Conservation (phyloP, 2,113 vertebrate genomes). For the Burhinus bistriatus region DNA sequence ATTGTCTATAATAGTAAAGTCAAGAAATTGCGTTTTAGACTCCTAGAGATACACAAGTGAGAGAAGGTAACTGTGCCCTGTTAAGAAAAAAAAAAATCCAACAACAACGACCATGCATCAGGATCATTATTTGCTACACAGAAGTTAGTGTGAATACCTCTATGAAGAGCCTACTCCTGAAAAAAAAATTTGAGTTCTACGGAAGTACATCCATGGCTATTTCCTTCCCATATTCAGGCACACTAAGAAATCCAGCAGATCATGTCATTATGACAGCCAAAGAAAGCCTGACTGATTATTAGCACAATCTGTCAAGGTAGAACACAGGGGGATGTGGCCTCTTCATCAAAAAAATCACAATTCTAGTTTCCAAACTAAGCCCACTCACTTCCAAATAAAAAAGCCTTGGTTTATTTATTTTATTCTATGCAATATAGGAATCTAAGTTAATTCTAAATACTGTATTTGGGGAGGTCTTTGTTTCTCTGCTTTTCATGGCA, state of each 20-base stretch:
- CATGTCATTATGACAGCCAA: too few species aligned
- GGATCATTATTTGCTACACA: not conserved
- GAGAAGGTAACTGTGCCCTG: not conserved
- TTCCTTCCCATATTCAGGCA: not conserved
- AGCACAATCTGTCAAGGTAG: not conserved
- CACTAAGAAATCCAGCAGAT: not conserved
- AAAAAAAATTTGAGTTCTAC: not conserved
- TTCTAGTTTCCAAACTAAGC: not conserved
- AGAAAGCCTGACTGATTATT: not conserved
- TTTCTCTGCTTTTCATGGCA: not conserved
- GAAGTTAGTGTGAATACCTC: not conserved
- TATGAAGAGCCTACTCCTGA: not conserved
- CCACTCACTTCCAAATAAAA: not conserved
- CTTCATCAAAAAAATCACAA: not conserved
- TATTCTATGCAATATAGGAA: not conserved
- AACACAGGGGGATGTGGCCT: fast-evolving
- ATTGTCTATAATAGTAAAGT: not conserved
- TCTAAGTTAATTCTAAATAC: not conserved
- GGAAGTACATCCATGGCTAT: not conserved
- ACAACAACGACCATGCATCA: not conserved
- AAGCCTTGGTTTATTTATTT: not conserved
- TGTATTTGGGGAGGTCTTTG: not conserved
- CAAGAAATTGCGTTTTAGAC: not conserved
- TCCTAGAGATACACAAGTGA: not conserved
- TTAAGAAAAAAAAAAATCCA: not conserved